Base-by-base conservation (phyloP, 2,888 invertebrate species). In the Tetramorium bicarinatum region DNA sequence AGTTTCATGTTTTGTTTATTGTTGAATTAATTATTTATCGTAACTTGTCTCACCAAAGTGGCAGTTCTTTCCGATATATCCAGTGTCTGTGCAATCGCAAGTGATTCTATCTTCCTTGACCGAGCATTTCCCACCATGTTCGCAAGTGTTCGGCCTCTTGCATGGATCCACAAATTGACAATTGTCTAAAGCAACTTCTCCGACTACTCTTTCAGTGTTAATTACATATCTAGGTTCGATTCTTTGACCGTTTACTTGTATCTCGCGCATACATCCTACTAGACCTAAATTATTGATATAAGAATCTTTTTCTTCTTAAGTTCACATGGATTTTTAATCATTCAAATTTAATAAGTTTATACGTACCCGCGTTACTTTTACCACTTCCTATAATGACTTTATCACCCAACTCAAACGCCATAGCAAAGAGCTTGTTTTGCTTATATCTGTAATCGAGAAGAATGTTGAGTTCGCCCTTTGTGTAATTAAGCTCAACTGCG, bases 1-100 rank as follows among this genome's bases (percentile, higher is more conserved):
- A 38, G 41, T 11, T 38, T 62, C 2, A 13, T 13, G 1, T 44
- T 34, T 21, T 3, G 29, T 25, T 34, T 25, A 77, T 52, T 44
- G n/a, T 34, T 69, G 29, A 15, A 34, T 74, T n/a, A 41, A 56
- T 41, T 62, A 29, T 74, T 38, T 15, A 38, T 38, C 49, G 21
- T 8, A 41, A 56, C 71, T 67, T 54, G 3, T 21, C 95, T 95
- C 93, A 96, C 96, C 95, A 91, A 99, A 99, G 94, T 99, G 99
- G 92, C 99, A 99, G 93, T 98, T 98, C 93, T 98, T 98, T 13
- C 99, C 99, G 66, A 97, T 97, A 93, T 99, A 99, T 0, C 98
- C 98, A 6, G 98, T 98, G 87, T 97, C 97, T 62, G 97, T 97
- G 94, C 99, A 99, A 92, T 99, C 98, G 93, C 99, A 99, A 47